Conservation (phyloP, 2,888 invertebrate species). For the Amiota mariae region DNA sequence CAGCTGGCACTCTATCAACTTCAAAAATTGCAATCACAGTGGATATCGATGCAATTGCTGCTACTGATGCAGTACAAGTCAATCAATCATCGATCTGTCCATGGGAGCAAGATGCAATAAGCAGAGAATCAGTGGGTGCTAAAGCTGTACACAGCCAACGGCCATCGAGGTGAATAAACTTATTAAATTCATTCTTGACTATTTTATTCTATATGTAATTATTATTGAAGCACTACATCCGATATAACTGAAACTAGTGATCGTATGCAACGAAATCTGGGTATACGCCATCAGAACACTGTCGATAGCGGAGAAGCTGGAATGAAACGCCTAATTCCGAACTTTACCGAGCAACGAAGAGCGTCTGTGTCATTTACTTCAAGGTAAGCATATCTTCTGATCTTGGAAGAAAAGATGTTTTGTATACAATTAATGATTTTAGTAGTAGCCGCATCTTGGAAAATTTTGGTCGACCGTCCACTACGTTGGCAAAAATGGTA, state of each 20-base stretch:
- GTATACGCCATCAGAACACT: constrained; percentile 81
- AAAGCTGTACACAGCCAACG: constrained; percentile 51
- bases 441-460: constrained; percentile 58
- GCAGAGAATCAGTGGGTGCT: constrained; percentile 12
- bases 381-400: constrained; percentile 55
- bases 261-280: constrained; percentile 78
- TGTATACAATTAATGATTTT: neutral
- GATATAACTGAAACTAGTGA: constrained; percentile 81
- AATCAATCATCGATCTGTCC: constrained; percentile 67
- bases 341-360: constrained; percentile 70
- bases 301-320: constrained; percentile 78
- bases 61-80: constrained; percentile 47
- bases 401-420: neutral
- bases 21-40: constrained; percentile 51
- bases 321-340: constrained; percentile 71
- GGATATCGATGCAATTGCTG: too few relatives aligned
- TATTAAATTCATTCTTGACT: too few relatives aligned
- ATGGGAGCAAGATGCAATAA: constrained; percentile 64
- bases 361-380: constrained; percentile 72
- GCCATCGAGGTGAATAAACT: constrained; percentile 57
- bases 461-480: constrained; percentile 54
- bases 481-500: constrained; percentile 45
- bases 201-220: neutral
- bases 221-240: constrained; percentile 73
- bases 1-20: constrained; percentile 46